phyloP scores from a whole-genome alignment of 1,140 invertebrate species.

The Adelges cooleyi region DNA sequence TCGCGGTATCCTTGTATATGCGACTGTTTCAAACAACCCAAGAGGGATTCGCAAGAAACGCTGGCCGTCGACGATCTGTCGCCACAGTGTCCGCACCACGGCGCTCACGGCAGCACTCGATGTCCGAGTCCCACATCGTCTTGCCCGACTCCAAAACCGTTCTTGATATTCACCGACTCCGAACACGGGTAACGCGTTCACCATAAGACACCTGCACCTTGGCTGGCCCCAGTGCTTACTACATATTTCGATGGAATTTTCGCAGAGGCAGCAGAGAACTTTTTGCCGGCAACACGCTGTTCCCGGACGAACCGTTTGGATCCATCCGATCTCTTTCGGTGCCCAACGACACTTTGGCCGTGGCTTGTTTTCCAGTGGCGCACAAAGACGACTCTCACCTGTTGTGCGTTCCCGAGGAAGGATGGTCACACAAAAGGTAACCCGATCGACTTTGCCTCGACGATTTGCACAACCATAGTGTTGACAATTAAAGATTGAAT shows the following conservation, averaged over 20 bases:
- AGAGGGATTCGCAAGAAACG: background rate
- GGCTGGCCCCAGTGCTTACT: too few relatives aligned
- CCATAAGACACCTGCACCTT: too few relatives aligned
- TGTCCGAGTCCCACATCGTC: conserved; percentile 5
- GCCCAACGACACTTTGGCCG: conserved; percentile 1
- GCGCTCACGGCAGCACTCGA: background rate
- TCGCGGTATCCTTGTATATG: background rate
- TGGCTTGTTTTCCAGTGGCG: conserved; percentile 14
- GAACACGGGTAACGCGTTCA: conserved; percentile 8
- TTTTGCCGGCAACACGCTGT: background rate
- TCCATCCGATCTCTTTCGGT: conserved; percentile 24
- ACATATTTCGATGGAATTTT: too few relatives aligned
- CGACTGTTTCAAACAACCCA: background rate
- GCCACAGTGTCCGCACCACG: conserved; percentile 3
- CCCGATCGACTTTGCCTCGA: too few relatives aligned
- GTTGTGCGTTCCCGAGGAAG: conserved; percentile 6
- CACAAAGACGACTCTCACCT: background rate
- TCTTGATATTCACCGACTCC: conserved; percentile 18
- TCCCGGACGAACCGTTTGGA: conserved; percentile 13
- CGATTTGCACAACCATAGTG: too few relatives aligned
- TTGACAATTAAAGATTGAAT: too few relatives aligned
- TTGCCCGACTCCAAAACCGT: conserved; percentile 20
- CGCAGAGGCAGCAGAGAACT: background rate
- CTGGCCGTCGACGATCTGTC: background rate
- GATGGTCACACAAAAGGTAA: conserved; percentile 18